Percentiles rank a stretch among this genome's conserved stretches.
These are phyloP conservation scores for Aphis gossypii DNA, from an alignment of 1,140 invertebrate genomes.

Conservation along the genomic window DNA sequence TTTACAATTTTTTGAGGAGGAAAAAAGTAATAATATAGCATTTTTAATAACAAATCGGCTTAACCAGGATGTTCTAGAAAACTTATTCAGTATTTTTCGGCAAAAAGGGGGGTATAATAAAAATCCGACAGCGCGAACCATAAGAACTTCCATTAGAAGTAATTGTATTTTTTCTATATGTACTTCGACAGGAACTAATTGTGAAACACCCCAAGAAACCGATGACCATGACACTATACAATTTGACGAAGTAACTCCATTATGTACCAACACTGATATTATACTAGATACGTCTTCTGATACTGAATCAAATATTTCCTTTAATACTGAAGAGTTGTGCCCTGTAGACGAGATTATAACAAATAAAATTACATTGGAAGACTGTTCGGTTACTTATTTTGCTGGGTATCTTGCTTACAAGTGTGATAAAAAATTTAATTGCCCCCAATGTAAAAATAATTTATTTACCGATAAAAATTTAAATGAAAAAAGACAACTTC, in stretches of 20 bases:
- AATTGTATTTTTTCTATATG: neutral
- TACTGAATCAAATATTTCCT: neutral
- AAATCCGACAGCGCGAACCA: neutral
- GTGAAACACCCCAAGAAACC: neutral
- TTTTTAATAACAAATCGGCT: neutral
- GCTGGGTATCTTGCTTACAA: neutral
- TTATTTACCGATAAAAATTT: conserved; percentile 8
- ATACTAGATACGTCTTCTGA: neutral
- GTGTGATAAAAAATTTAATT: neutral
- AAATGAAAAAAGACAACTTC: conserved; percentile 12
- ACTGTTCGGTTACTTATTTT: neutral
- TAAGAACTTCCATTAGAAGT: neutral
- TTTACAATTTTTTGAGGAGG: neutral
- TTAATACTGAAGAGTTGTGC: neutral
- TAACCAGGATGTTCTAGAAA: neutral
- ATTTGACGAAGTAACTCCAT: neutral
- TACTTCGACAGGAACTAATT: neutral
- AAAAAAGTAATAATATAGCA: neutral
- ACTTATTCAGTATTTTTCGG: neutral
- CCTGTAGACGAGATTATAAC: neutral
- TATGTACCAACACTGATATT: neutral
- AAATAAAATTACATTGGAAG: neutral
- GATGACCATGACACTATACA: neutral
- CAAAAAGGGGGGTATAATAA: neutral
- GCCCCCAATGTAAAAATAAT: neutral